Evolutionary conservation across 2,797 vertebrate genomes (phyloP).

Genomic region (Pithecia hirsuta): DNA sequence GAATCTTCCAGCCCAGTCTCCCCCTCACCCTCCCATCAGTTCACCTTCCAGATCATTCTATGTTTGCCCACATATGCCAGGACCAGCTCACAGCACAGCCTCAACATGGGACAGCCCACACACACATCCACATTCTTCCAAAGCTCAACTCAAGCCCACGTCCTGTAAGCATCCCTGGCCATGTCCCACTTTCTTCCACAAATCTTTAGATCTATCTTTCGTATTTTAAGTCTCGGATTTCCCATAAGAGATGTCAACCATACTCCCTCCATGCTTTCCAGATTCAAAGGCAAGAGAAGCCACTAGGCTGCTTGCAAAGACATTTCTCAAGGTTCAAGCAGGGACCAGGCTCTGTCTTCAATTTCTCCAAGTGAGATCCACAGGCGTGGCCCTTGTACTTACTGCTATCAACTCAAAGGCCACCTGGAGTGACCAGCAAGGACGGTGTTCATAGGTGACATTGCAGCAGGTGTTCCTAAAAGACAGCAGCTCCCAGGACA

Average conservation of each 20-base stretch:
- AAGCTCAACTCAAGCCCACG: rapidly evolving
- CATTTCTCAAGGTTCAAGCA: not conserved
- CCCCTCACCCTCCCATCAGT: not conserved
- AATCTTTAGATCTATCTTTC: not conserved
- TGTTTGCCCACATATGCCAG: not conserved
- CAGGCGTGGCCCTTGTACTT: not conserved
- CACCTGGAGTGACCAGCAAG: not conserved
- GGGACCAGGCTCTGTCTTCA: not conserved
- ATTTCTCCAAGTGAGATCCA: not conserved
- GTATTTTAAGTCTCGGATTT: not conserved
- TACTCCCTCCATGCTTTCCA: not conserved
- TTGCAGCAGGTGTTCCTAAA: not conserved
- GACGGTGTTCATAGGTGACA: not conserved
- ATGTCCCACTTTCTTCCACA: rapidly evolving
- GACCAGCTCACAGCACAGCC: not conserved
- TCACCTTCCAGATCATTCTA: not conserved
- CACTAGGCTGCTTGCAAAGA: not conserved
- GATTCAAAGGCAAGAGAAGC: not conserved
- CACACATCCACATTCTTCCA: not conserved
- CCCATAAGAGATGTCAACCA: not conserved
- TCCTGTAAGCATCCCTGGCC: rapidly evolving
- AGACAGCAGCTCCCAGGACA: not conserved
- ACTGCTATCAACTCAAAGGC: not conserved
- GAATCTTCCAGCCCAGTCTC: not conserved
- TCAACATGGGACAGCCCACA: not conserved